These are phyloP conservation scores for Galerucella pusilla DNA, from an alignment of 2,888 invertebrate genomes.

Conservation along the genomic window DNA sequence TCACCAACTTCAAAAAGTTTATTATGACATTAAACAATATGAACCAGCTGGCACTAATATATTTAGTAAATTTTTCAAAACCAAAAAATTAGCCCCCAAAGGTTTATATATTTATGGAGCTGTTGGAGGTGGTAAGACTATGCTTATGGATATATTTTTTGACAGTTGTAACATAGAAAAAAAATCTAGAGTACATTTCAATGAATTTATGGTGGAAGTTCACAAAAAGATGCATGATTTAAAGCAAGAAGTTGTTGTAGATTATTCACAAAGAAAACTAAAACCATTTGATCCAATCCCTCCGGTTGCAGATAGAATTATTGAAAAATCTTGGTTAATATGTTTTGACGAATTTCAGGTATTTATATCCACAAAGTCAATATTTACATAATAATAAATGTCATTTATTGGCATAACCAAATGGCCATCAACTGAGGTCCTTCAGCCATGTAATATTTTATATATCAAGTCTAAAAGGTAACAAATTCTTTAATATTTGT, in stretches of 20 bases:
- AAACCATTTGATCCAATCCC: constrained; percentile 93
- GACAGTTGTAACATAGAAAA: constrained; percentile 76
- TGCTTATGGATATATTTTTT: constrained; percentile 98
- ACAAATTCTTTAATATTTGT: constrained; percentile 69
- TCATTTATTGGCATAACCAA: too few species aligned
- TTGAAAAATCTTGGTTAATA: constrained; percentile 88
- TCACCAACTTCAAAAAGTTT: constrained; percentile 74
- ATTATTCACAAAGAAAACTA: constrained; percentile 68
- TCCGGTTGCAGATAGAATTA: constrained; percentile 90
- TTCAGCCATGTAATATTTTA: too few species aligned
- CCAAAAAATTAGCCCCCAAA: constrained; percentile 69
- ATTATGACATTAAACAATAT: constrained; percentile 73
- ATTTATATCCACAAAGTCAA: neutral
- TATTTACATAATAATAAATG: too few species aligned
- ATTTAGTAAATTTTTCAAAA: constrained; percentile 61
- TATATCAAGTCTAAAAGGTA: too few species aligned
- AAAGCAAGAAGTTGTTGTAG: constrained; percentile 73
- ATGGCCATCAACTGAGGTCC: too few species aligned
- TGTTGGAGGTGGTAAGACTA: constrained; percentile 97
- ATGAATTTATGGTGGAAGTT: constrained; percentile 97
- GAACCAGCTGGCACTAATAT: constrained; percentile 66
- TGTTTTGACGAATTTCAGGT: constrained; percentile 98
- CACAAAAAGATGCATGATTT: constrained; percentile 89
- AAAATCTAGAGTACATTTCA: constrained; percentile 91
- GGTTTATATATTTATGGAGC: constrained; percentile 92